These are phyloP conservation scores for Sarcophilus harrisii DNA, from an alignment of 2,797 vertebrate genomes.

Conservation along the genomic window DNA sequence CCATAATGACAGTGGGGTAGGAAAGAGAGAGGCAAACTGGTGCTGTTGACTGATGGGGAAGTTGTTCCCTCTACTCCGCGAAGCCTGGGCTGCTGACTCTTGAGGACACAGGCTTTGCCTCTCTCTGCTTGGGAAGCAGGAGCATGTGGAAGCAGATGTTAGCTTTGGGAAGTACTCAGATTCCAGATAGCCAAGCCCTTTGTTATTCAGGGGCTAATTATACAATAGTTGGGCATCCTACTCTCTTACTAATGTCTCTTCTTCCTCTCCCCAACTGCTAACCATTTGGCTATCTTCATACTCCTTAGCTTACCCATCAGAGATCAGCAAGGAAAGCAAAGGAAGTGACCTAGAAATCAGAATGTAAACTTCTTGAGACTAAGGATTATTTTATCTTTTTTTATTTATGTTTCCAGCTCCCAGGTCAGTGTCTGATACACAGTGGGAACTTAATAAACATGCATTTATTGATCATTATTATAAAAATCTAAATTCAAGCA, in stretches of 20 bases:
- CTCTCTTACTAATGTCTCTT: conserved; percentile 31
- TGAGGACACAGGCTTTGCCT: neutral
- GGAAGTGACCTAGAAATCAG: neutral
- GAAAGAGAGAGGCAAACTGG: neutral
- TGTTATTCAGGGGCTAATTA: conserved; percentile 64
- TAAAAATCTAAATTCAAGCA: neutral
- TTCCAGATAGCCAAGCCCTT: conserved; percentile 37
- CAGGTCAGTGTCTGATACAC: neutral
- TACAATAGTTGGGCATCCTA: conserved; percentile 33
- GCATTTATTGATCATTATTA: neutral
- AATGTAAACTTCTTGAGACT: neutral
- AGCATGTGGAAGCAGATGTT: conserved; percentile 27
- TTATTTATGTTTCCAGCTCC: neutral
- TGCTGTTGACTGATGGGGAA: neutral
- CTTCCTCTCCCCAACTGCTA: conserved; percentile 37
- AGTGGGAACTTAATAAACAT: neutral
- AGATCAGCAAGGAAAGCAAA: neutral
- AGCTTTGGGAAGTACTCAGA: conserved; percentile 32
- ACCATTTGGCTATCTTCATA: conserved; percentile 59
- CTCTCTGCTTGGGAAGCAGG: conserved; percentile 35
- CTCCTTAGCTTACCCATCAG: conserved; percentile 61
- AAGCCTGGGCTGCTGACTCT: neutral
- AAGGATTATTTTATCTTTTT: neutral
- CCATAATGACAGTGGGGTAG: neutral
- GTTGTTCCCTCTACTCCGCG: neutral